phyloP scores from a whole-genome alignment of 2,113 vertebrate genomes.

The Cyprinodon variegatus region DNA sequence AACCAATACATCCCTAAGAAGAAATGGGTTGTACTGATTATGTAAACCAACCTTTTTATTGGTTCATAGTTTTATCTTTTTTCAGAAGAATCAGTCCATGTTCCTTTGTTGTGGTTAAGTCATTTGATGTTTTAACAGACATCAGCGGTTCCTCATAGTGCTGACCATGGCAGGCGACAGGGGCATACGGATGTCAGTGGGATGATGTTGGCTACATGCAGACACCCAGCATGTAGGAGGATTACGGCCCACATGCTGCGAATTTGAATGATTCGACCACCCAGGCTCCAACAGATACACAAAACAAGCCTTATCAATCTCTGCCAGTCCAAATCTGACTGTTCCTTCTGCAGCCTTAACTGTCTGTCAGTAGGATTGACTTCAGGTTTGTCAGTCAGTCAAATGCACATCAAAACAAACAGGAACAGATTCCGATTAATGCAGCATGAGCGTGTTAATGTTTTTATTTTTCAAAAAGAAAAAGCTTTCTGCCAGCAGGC shows the following conservation, averaged over 20 bases:
- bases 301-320: background rate
- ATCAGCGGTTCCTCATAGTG: background rate
- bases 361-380: too few relatives aligned
- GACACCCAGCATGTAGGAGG: too few relatives aligned
- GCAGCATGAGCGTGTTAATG: background rate
- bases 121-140: background rate
- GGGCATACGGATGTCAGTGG: too few relatives aligned
- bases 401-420: slow-evolving; percentile 5
- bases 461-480: background rate
- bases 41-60: too few relatives aligned
- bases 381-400: slow-evolving; percentile 6
- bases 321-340: background rate
- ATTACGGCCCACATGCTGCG: too few relatives aligned
- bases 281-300: too few relatives aligned
- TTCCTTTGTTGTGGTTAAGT: background rate
- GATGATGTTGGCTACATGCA: background rate
- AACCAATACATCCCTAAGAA: too few relatives aligned
- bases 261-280: background rate
- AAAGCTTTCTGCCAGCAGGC: background rate
- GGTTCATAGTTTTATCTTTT: too few relatives aligned
- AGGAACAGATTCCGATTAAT: background rate
- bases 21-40: too few relatives aligned
- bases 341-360: background rate
- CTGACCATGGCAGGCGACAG: too few relatives aligned
- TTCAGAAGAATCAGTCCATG: too few relatives aligned